A percentile compares a stretch with the other conserved stretches of the same genome.
phyloP scores from a whole-genome alignment of 2,113 vertebrate genomes.

The Elephas maximus region DNA sequence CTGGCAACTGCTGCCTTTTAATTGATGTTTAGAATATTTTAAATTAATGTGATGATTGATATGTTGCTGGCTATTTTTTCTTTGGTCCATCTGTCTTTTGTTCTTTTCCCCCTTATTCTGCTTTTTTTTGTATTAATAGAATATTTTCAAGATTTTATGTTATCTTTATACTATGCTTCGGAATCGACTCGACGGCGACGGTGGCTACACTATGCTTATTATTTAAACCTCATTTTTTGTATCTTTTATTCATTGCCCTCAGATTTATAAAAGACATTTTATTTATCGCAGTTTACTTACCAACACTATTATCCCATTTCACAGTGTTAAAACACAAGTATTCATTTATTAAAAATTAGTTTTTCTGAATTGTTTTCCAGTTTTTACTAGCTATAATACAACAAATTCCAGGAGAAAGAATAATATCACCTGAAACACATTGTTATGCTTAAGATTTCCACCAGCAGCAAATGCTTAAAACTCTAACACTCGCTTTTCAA shows the following conservation, averaged over 20 bases:
- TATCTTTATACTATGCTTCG: neutral
- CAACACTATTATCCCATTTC: neutral
- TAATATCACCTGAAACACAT: neutral
- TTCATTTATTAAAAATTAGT: neutral
- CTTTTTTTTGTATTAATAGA: neutral
- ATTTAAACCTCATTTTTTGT: neutral
- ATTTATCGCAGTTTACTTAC: neutral
- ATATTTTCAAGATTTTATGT: neutral
- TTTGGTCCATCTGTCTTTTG: neutral
- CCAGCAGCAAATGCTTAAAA: conserved; percentile 7
- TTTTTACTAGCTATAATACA: neutral
- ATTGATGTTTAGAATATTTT: neutral
- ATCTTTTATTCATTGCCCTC: neutral
- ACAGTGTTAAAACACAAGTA: neutral
- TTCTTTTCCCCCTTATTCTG: neutral
- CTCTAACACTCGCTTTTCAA: conserved; percentile 3
- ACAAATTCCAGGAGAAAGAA: neutral
- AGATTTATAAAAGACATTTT: neutral
- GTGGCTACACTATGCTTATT: neutral
- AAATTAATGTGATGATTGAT: neutral
- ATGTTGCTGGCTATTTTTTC: neutral
- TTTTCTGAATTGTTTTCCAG: neutral
- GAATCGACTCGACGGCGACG: too few species aligned
- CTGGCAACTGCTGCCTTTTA: neutral
- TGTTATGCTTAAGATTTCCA: conserved; percentile 4